phyloP scores from a whole-genome alignment of 2,888 invertebrate genomes.

The Mylabris sibirica region DNA sequence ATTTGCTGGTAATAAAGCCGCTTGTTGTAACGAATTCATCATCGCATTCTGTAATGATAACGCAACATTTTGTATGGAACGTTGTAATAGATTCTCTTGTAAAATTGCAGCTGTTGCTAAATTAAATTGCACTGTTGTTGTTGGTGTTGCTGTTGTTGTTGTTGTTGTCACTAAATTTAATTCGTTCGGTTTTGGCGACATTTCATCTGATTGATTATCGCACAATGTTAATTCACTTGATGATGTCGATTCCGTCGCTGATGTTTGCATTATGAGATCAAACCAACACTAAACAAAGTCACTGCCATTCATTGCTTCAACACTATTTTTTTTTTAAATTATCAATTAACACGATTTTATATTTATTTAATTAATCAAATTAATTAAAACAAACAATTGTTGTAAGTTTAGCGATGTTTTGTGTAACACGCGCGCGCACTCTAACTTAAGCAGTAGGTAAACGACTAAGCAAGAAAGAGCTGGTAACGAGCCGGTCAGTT shows the following conservation, averaged over 20 bases:
- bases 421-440: constrained; percentile 67
- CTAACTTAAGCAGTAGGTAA: constrained; percentile 65
- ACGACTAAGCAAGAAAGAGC: constrained; percentile 58
- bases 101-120: constrained; percentile 66
- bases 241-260: constrained; percentile 23
- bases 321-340: constrained; percentile 6
- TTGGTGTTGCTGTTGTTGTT: constrained; percentile 61
- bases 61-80: constrained; percentile 75
- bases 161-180: constrained; percentile 19
- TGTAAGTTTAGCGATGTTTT: constrained; percentile 31
- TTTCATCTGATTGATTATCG: constrained; percentile 32
- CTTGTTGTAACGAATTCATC: constrained; percentile 84
- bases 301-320: constrained; percentile 17
- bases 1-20: constrained; percentile 81
- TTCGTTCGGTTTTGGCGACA: constrained; percentile 43
- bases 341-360: not conserved
- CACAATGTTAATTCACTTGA: constrained; percentile 23
- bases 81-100: constrained; percentile 69
- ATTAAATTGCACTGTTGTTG: constrained; percentile 45
- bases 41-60: constrained; percentile 84
- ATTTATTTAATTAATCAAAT: not conserved
- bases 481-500: constrained; percentile 52
- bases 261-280: constrained; percentile 34
- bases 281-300: constrained; percentile 17
- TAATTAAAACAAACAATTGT: not conserved